A percentile compares a stretch with the other conserved stretches of the same genome.
Conservation (phyloP, 2,888 invertebrate genomes). For the Tillus elongatus region DNA sequence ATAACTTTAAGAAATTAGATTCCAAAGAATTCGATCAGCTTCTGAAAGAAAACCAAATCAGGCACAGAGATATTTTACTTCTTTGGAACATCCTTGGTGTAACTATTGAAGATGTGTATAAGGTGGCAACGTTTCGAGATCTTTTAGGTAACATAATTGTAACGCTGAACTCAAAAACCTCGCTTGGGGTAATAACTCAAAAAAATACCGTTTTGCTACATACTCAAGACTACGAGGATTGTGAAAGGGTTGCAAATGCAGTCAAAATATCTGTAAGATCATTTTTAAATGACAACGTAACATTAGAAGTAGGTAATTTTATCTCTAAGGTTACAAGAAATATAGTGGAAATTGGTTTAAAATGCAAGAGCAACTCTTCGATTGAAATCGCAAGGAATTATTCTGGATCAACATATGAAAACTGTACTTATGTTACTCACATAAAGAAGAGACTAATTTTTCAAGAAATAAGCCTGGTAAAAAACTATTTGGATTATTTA, state of each 20-base stretch:
- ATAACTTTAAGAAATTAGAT: neutral
- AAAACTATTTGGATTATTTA: neutral
- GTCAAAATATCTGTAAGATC: neutral
- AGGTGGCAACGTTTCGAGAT: neutral
- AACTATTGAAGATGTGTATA: neutral
- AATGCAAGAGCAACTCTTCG: neutral
- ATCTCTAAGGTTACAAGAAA: neutral
- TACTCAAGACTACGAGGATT: neutral
- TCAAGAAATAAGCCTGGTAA: neutral
- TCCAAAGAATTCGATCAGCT: neutral
- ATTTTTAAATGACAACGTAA: neutral
- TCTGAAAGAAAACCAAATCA: neutral
- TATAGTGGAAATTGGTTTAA: neutral
- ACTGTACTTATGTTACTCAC: neutral
- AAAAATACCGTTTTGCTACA: neutral
- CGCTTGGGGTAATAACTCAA: neutral
- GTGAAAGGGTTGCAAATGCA: neutral
- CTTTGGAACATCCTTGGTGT: conserved; percentile 3
- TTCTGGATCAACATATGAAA: neutral
- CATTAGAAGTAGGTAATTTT: neutral
- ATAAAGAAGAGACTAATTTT: neutral
- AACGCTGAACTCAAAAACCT: neutral
- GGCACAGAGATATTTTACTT: neutral
- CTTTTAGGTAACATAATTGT: neutral
- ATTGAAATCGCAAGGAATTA: neutral